Evolutionary conservation across 2,113 vertebrate genomes (phyloP).

Genomic region (Galeopterus variegatus): DNA sequence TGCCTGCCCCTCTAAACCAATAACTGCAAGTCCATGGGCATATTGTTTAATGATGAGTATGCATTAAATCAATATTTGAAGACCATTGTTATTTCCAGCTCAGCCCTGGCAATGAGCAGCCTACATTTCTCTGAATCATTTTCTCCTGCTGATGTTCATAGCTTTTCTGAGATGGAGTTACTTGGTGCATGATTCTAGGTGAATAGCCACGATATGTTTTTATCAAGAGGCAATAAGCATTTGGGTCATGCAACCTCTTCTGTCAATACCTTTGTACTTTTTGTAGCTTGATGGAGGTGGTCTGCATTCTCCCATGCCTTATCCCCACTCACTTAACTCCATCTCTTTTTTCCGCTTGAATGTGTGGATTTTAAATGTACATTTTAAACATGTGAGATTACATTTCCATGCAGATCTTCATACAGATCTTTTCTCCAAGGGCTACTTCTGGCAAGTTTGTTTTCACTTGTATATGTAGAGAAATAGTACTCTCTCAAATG

Average conservation of each 20-base stretch:
- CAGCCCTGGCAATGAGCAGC: not conserved
- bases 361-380: not conserved
- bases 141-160: not conserved
- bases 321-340: not conserved
- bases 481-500: no score
- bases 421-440: not conserved
- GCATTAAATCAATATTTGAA: not conserved
- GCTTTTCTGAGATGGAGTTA: not conserved
- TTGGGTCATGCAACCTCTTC: not conserved
- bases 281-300: not conserved
- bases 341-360: not conserved
- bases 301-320: not conserved
- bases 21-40: not conserved
- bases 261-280: not conserved
- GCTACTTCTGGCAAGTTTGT: not conserved
- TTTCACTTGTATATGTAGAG: not conserved
- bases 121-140: conserved; percentile 24
- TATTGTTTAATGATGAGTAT: not conserved
- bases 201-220: not conserved
- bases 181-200: not conserved
- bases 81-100: not conserved
- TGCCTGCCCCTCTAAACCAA: not conserved
- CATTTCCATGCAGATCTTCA: not conserved
- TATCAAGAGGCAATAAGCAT: not conserved
- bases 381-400: not conserved